phyloP scores from a whole-genome alignment of 2,888 invertebrate species.

The Sminthurides aquaticus region DNA sequence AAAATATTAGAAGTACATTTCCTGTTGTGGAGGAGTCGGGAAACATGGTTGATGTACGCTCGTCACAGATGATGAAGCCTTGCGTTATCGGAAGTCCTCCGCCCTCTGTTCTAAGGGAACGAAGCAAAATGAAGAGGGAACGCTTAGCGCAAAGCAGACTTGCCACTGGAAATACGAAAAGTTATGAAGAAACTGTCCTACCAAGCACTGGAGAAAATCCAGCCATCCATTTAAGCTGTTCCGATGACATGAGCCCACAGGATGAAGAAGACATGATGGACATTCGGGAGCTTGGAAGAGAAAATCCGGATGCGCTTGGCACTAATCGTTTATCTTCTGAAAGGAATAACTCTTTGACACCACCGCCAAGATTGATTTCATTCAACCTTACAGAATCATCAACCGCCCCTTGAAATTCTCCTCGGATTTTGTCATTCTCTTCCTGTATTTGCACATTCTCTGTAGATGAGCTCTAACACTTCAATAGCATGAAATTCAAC shows the following conservation, averaged over 20 bases:
- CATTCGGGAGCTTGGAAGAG: constrained; percentile 8
- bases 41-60: constrained; percentile 24
- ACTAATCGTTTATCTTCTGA: constrained; percentile 10
- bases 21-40: background rate
- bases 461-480: too few species aligned
- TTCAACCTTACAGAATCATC: constrained; percentile 11
- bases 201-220: constrained; percentile 23
- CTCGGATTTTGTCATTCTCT: too few species aligned
- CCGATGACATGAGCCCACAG: constrained; percentile 17
- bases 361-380: constrained; percentile 27
- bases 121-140: constrained; percentile 20
- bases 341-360: constrained; percentile 26
- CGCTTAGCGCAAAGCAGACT: constrained; percentile 18
- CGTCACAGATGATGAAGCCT: constrained; percentile 19
- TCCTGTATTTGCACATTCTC: too few species aligned
- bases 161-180: background rate
- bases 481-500: too few species aligned
- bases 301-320: constrained; percentile 8
- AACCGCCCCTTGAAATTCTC: too few species aligned
- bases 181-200: constrained; percentile 17
- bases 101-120: constrained; percentile 21
- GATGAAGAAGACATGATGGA: constrained; percentile 18
- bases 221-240: constrained; percentile 26
- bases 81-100: constrained; percentile 28
- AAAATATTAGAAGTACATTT: too few species aligned